These are phyloP conservation scores for Meloidogyne exigua DNA, from an alignment of 1,140 invertebrate genomes.

Conservation along the genomic window DNA sequence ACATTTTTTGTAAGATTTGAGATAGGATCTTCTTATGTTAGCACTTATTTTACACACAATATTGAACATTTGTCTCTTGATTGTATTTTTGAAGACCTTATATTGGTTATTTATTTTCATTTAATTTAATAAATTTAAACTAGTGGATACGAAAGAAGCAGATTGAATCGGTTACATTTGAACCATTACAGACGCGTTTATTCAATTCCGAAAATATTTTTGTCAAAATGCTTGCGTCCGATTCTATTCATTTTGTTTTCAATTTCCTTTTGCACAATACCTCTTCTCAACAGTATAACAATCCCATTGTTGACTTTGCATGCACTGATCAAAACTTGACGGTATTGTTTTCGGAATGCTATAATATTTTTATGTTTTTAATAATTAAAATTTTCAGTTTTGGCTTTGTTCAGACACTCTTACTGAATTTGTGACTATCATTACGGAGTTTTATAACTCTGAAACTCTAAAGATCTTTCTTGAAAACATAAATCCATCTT, in stretches of 20 bases:
- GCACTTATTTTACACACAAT: conserved; percentile 38
- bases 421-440: conserved; percentile 41
- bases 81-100: conserved; percentile 42
- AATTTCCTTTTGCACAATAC: background rate
- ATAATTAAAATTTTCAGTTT: conserved; percentile 14
- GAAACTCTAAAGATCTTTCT: conserved; percentile 27
- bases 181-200: background rate
- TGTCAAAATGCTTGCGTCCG: conserved; percentile 40
- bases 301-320: conserved; percentile 24
- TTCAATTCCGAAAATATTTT: background rate
- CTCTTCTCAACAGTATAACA: background rate
- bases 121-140: background rate
- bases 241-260: conserved; percentile 34
- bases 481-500: background rate
- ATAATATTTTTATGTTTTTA: background rate
- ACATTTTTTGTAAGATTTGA: conserved; percentile 36
- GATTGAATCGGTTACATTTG: conserved; percentile 15
- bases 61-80: conserved; percentile 32
- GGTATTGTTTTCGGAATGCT: conserved; percentile 10
- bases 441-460: conserved; percentile 40
- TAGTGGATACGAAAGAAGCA: conserved; percentile 44
- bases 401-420: conserved; percentile 51
- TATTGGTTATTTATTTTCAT: conserved; percentile 9
- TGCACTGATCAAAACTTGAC: conserved; percentile 28
- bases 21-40: conserved; percentile 48